Evolutionary conservation across 2,888 invertebrate species (phyloP).

Genomic region (Epirrhoe alternata): DNA sequence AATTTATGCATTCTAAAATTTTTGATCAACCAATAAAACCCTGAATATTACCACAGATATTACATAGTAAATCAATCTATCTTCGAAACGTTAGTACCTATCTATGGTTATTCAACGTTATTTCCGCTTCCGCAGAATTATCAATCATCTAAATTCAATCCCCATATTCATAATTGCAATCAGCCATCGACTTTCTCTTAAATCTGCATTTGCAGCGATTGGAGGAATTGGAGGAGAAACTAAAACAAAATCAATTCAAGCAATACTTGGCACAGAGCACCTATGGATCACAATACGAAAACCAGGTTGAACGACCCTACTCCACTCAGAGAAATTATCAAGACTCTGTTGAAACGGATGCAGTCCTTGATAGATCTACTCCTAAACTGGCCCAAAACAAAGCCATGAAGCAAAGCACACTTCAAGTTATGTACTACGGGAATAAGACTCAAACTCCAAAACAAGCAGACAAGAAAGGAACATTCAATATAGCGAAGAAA

Average conservation of each 20-base stretch:
- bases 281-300: constrained; percentile 65
- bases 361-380: constrained; percentile 51
- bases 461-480: constrained; percentile 66
- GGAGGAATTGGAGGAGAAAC: constrained; percentile 77
- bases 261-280: constrained; percentile 70
- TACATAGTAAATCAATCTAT: neutral
- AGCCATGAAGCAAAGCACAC: constrained; percentile 54
- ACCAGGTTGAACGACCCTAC: constrained; percentile 72
- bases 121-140: constrained; percentile 10
- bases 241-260: constrained; percentile 76
- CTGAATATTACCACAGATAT: no score
- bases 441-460: constrained; percentile 54
- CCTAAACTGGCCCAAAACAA: constrained; percentile 53
- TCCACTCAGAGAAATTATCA: constrained; percentile 61
- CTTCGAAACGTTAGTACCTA: constrained; percentile 2
- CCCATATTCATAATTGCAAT: constrained; percentile 24
- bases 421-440: constrained; percentile 72
- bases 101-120: constrained; percentile 5
- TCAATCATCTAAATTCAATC: constrained; percentile 7
- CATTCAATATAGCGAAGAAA: constrained; percentile 75
- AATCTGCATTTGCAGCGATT: constrained; percentile 63
- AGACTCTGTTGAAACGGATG: constrained; percentile 51
- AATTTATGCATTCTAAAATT: neutral
- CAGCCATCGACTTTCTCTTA: constrained; percentile 49
- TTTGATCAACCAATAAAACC: neutral